Conservation (phyloP, 2,888 invertebrate genomes). For the Cheilosia soror region DNA sequence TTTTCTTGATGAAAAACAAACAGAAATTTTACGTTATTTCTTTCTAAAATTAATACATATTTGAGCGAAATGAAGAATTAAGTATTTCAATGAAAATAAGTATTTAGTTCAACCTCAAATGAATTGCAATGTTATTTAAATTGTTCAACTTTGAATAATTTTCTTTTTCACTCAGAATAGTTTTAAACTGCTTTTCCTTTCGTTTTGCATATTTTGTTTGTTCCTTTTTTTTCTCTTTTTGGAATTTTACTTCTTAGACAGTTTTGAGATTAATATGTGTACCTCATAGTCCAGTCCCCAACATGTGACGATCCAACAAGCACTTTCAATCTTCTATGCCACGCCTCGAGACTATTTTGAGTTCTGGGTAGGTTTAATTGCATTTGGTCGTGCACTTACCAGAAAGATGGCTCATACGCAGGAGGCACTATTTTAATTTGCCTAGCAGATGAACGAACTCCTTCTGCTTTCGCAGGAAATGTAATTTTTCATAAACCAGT, state of each 20-base stretch:
- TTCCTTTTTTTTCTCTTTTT: too few species aligned
- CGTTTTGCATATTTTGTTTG: too few species aligned
- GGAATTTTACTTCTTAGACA: conserved; percentile 14
- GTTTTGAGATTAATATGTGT: background rate
- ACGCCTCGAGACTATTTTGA: too few species aligned
- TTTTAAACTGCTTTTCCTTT: too few species aligned
- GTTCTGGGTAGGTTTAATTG: too few species aligned
- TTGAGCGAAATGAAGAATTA: background rate
- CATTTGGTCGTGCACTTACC: conserved; percentile 15
- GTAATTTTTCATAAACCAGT: background rate
- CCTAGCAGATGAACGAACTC: conserved; percentile 15
- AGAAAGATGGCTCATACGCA: conserved; percentile 11
- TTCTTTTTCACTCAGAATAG: conserved; percentile 19
- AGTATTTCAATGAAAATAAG: conserved; percentile 8
- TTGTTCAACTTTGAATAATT: background rate
- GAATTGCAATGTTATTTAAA: conserved; percentile 15
- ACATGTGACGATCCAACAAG: conserved; percentile 5
- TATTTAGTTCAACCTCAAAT: conserved; percentile 21
- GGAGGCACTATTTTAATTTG: conserved; percentile 2
- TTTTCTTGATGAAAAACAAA: too few species aligned
- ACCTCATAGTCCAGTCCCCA: too few species aligned
- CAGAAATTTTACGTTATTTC: too few species aligned
- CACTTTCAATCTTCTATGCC: conserved; percentile 4
- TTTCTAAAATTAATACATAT: conserved; percentile 1
- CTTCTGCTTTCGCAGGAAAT: background rate